Conservation (phyloP, 2,797 vertebrate genomes). For the Hapalemur alaotrensis region DNA sequence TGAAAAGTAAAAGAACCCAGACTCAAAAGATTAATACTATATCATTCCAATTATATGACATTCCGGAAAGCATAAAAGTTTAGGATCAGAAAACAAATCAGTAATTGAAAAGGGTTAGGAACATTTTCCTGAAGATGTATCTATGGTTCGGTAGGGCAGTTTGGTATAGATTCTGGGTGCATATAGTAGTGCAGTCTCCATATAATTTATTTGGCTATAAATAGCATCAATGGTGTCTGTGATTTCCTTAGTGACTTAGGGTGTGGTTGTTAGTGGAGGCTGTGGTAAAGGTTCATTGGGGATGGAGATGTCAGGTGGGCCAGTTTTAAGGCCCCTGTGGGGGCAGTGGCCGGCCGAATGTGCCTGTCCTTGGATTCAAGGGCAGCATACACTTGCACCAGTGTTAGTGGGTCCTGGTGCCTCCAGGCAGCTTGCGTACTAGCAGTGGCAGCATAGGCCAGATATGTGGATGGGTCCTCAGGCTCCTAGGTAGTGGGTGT, state of each 20-base stretch:
- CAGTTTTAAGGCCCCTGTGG: not conserved
- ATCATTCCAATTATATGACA: not conserved
- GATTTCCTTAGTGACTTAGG: not conserved
- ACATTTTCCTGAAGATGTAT: not conserved
- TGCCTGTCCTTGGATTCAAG: not conserved
- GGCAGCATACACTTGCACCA: not conserved
- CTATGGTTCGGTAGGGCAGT: not conserved
- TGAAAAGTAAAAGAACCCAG: not conserved
- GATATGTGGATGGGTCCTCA: not conserved
- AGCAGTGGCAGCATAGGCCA: not conserved
- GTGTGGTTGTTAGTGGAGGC: not conserved
- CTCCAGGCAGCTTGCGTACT: not conserved
- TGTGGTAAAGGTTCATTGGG: not conserved
- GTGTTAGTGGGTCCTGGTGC: not conserved
- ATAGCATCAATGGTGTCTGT: not conserved
- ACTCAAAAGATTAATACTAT: not conserved
- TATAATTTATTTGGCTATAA: not conserved
- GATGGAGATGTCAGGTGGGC: not conserved
- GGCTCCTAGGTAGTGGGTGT: not conserved
- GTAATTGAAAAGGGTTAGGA: not conserved
- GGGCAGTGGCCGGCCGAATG: not conserved
- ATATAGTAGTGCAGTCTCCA: not conserved
- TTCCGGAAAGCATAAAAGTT: not conserved
- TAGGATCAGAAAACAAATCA: not conserved
- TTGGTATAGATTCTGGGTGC: not conserved